Evolutionary conservation across 2,888 invertebrate species (phyloP).

Genomic region (Callimorpha dominula): DNA sequence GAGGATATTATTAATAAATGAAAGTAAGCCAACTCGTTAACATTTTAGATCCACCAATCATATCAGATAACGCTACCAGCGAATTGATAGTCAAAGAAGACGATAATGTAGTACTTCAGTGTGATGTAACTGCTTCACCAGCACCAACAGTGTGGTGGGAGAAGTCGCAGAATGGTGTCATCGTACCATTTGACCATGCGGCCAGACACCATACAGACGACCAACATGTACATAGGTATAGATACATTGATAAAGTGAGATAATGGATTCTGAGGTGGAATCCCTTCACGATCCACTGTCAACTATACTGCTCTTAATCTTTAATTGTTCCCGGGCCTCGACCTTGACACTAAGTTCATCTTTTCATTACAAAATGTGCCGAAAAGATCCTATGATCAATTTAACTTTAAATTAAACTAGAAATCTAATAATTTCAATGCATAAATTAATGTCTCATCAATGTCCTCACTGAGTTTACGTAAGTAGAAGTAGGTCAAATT

Average conservation of each 20-base stretch:
- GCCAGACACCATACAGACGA: slow-evolving; percentile 61
- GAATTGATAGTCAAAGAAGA: slow-evolving; percentile 58
- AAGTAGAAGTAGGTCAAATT: neutral
- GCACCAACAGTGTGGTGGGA: slow-evolving; percentile 71
- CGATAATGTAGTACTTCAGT: slow-evolving; percentile 60
- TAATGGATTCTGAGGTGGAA: neutral
- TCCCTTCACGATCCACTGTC: neutral
- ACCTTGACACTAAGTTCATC: neutral
- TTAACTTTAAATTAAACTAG: neutral
- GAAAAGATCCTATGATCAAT: neutral
- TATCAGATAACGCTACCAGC: slow-evolving; percentile 52
- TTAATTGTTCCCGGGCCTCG: too few relatives aligned
- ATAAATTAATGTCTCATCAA: neutral
- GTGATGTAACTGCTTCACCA: slow-evolving; percentile 71
- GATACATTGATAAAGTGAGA: neutral
- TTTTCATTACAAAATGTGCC: neutral
- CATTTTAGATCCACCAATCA: slow-evolving; percentile 67
- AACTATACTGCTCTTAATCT: too few relatives aligned
- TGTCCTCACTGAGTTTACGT: neutral
- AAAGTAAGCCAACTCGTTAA: neutral
- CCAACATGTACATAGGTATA: slow-evolving; percentile 62
- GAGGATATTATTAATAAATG: neutral
- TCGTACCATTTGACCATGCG: slow-evolving; percentile 54
- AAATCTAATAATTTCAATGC: neutral
- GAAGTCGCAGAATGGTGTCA: slow-evolving; percentile 62